phyloP scores from a whole-genome alignment of 2,888 invertebrate species.

The Pollenia angustigena region DNA sequence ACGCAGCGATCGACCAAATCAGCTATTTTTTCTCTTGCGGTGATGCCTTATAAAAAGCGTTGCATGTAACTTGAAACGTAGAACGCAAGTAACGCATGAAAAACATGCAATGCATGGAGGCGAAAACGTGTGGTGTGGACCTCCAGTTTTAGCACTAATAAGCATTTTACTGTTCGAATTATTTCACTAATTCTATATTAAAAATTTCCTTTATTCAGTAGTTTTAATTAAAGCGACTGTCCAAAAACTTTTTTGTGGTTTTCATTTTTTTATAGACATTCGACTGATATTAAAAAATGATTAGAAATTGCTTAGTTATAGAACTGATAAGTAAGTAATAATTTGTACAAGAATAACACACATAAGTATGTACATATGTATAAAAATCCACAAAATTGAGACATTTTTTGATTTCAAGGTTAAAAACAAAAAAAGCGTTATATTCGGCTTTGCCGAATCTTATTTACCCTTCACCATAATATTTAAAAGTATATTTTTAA shows the following conservation, averaged over 20 bases:
- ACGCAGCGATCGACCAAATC: no score
- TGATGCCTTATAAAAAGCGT: no score
- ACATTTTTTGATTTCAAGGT: background rate
- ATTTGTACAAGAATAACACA: background rate
- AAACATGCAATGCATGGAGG: no score
- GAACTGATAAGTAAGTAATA: slow-evolving; percentile 9
- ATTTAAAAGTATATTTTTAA: no score
- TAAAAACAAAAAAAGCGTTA: no score
- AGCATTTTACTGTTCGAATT: background rate
- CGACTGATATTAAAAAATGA: slow-evolving; percentile 38
- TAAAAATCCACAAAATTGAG: background rate
- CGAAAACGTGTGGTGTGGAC: no score
- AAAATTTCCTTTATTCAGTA: background rate
- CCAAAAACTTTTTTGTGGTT: background rate
- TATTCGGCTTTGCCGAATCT: no score
- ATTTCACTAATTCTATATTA: background rate
- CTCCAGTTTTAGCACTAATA: no score
- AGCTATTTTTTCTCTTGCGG: no score
- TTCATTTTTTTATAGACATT: background rate
- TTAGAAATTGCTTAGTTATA: background rate
- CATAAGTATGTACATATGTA: background rate
- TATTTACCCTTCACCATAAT: no score
- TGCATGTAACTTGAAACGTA: no score
- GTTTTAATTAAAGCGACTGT: background rate
- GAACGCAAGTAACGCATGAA: no score